Evolutionary conservation across 2,888 invertebrate genomes (phyloP), one percentile per base, ranked within the genome.

Genomic region (Andrena dorsata): DNA sequence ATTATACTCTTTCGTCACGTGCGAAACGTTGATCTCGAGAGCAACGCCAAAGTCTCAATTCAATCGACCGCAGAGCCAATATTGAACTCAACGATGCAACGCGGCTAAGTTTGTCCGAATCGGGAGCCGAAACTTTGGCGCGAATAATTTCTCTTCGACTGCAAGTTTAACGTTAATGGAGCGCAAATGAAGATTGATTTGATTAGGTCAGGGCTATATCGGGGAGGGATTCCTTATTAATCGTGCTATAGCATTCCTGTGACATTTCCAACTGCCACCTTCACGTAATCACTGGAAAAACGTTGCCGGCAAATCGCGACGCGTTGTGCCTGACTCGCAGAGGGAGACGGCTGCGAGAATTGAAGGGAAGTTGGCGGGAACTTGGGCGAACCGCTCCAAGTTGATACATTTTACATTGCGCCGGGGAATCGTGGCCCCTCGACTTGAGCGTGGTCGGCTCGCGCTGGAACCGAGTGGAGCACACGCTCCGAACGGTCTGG

Each of bases 141-240:
- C 65, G 72, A 72, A 76, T 76, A 64, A 77, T 65, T 58, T 73
- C 32, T 7, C 26, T 28, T 28, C 64, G 56, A 28, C 41, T 61
- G 65, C 51, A 74, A 66, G 74, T 77, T 77, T 66, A 65, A 74
- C 74, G 60, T 74, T 77, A 77, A 74, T 77, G 74, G 51, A 74
- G 41, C 60, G 74, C 51, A 60, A 74, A 77, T 60, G 58, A 49
- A 65, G 74, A 77, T 77, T 66, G 60, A 66, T 77, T 66, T 51
- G 74, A 74, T 74, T 66, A 41, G 60, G n/a, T 66, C 41, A 66
- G 28, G 8, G 49, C 35, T 20, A 1, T 35, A 13, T 56, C 41
- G 26, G 10, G 10, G n/a, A n/a, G 26, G 10, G 28, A 47, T n/a
- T 32, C 23, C 1, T 10, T 20, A 51, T 28, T 20, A n/a, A 13